phyloP scores from a whole-genome alignment of 2,888 invertebrate genomes.

The Drosophila prolongata region DNA sequence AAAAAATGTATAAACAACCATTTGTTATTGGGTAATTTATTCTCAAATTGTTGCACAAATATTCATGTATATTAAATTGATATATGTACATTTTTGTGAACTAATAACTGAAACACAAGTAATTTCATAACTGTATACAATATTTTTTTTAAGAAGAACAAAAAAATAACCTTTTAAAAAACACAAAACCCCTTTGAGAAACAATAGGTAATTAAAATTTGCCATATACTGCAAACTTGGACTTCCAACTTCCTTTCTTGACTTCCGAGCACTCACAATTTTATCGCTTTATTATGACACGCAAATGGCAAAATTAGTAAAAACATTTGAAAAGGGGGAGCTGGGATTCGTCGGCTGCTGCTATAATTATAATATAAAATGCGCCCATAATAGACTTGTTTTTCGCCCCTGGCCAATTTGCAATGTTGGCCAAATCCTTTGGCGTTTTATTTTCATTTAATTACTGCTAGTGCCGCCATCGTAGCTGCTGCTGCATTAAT shows the following conservation, averaged over 20 bases:
- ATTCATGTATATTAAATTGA: too few species aligned
- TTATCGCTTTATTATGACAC: conserved; percentile 70
- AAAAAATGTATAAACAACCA: too few species aligned
- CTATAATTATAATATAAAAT: conserved; percentile 49
- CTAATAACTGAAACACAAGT: too few species aligned
- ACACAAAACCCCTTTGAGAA: background rate
- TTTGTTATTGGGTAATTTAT: too few species aligned
- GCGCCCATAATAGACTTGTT: conserved; percentile 62
- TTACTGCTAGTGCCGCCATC: conserved; percentile 49
- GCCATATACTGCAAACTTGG: background rate
- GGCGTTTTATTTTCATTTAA: conserved; percentile 77
- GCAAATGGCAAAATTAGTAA: conserved; percentile 73
- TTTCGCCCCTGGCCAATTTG: conserved; percentile 37
- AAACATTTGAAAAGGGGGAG: conserved; percentile 27
- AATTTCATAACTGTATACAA: too few species aligned
- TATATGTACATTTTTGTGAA: too few species aligned
- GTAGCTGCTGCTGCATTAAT: conserved; percentile 63
- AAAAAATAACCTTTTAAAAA: background rate
- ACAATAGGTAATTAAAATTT: conserved; percentile 10
- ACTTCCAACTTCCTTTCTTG: conserved; percentile 32
- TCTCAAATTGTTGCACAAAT: too few species aligned
- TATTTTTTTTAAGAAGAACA: too few species aligned
- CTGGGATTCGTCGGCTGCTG: conserved; percentile 43
- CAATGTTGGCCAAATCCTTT: conserved; percentile 68
- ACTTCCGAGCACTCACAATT: conserved; percentile 48